phyloP scores from a whole-genome alignment of 2,888 invertebrate species.

The Limnephilus marmoratus region DNA sequence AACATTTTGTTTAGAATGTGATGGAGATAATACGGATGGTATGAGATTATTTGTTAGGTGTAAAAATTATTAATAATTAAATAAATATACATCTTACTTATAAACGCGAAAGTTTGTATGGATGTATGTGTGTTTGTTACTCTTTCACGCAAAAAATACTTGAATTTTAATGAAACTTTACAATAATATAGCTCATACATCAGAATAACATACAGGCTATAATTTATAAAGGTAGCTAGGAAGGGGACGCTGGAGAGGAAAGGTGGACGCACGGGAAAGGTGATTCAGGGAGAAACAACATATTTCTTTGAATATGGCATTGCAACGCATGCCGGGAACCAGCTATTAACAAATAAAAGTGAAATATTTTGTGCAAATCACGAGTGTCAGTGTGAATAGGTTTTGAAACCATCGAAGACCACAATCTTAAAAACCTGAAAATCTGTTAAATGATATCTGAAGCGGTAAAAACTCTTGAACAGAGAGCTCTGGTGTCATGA shows the following conservation, averaged over 20 bases:
- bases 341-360: not conserved
- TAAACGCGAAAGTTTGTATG: no score
- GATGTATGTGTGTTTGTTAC: no score
- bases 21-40: not conserved
- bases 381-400: not conserved
- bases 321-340: no score
- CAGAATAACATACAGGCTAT: no score
- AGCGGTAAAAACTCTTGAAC: not conserved
- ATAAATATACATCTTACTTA: not conserved
- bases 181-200: no score
- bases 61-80: slow-evolving; percentile 8
- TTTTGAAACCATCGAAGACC: not conserved
- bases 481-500: not conserved
- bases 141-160: no score
- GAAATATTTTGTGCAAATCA: not conserved
- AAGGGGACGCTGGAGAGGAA: no score
- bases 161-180: no score
- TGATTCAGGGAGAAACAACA: no score
- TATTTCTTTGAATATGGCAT: no score
- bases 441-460: not conserved
- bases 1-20: slow-evolving; percentile 1
- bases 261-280: no score
- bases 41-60: not conserved
- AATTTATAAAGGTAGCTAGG: no score
- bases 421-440: not conserved